Percentiles rank a stretch among this genome's conserved stretches.
These are phyloP conservation scores for Pimephales promelas DNA, from an alignment of 2,113 vertebrate genomes.

Conservation along the genomic window DNA sequence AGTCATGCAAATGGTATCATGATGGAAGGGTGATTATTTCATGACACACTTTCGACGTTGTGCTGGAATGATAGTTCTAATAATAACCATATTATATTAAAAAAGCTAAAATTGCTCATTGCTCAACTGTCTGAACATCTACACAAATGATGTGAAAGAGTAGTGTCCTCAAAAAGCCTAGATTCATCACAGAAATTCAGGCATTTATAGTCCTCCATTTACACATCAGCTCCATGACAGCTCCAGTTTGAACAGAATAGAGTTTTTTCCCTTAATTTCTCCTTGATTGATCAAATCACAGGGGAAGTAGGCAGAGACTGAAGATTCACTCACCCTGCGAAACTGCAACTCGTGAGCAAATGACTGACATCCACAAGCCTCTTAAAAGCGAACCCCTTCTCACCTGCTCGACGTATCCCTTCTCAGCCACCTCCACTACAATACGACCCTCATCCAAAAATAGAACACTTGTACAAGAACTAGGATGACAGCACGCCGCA, in stretches of 20 bases:
- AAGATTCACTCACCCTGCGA: constrained; percentile 3
- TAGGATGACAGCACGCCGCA: neutral
- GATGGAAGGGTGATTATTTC: neutral
- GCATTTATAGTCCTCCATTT: neutral
- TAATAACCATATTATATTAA: neutral
- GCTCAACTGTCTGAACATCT: neutral
- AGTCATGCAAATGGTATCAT: neutral
- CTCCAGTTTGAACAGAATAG: neutral
- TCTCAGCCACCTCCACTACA: neutral
- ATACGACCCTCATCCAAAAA: constrained; percentile 15
- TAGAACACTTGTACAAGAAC: constrained; percentile 12
- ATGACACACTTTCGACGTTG: neutral
- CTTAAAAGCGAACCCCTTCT: neutral
- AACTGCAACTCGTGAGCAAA: neutral
- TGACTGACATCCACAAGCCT: neutral
- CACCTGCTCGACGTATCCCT: neutral
- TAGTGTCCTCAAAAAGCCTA: neutral
- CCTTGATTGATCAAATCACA: constrained; percentile 35
- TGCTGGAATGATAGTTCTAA: neutral
- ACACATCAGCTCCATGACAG: constrained; percentile 19
- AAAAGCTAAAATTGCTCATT: neutral
- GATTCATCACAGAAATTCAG: neutral
- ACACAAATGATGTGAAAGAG: neutral
- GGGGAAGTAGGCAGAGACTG: neutral
- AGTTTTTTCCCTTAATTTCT: constrained; percentile 23